Conservation (phyloP, 2,888 invertebrate species). For the Noctuana brunneofusca region DNA sequence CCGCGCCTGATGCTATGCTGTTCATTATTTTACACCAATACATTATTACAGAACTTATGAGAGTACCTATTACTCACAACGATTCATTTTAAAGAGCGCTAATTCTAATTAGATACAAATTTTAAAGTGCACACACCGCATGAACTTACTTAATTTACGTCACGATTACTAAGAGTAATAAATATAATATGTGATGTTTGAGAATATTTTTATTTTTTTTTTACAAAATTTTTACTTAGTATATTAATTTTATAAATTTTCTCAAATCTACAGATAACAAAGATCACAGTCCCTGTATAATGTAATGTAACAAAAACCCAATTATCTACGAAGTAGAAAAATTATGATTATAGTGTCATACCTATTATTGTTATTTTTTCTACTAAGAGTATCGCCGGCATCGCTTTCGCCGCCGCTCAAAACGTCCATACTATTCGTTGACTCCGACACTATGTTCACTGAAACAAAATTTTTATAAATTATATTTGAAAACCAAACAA, state of each 20-base stretch:
- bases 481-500: not conserved
- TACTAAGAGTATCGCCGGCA: constrained; percentile 72
- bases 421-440: constrained; percentile 78
- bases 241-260: too few relatives aligned
- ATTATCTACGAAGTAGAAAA: too few relatives aligned
- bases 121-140: too few relatives aligned
- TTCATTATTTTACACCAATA: not conserved
- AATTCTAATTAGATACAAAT: too few relatives aligned
- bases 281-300: not conserved
- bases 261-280: not conserved
- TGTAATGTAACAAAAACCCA: not conserved
- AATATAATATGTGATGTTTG: too few relatives aligned
- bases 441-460: constrained; percentile 70
- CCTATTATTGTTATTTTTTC: constrained; percentile 79
- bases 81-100: too few relatives aligned
- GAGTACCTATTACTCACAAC: too few relatives aligned
- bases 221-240: too few relatives aligned
- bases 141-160: too few relatives aligned
- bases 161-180: too few relatives aligned
- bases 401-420: constrained; percentile 78
- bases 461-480: constrained; percentile 27
- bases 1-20: constrained; percentile 67
- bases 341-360: constrained; percentile 39
- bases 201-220: too few relatives aligned
- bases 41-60: too few relatives aligned